phyloP scores from a whole-genome alignment of 1,140 invertebrate species.

The Vanessa atalanta region DNA sequence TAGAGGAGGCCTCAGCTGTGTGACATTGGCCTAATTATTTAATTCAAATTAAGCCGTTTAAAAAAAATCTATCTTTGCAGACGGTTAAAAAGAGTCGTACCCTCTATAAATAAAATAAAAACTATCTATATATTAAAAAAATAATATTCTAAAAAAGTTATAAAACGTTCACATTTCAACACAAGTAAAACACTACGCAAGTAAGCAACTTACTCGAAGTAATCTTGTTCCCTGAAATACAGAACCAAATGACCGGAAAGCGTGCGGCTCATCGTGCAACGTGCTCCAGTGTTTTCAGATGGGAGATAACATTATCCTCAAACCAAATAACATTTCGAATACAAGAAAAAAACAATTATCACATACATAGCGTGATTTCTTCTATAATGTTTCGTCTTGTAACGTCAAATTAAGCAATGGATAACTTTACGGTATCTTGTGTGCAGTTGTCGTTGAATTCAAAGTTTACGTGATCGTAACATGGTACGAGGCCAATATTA shows the following conservation, averaged over 20 bases:
- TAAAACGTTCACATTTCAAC: not conserved
- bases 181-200: not conserved
- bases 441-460: not conserved
- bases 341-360: not conserved
- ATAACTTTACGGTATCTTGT: not conserved
- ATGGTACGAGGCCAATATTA: constrained; percentile 9
- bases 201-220: not conserved
- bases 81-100: too few relatives aligned
- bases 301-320: not conserved
- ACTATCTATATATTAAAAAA: too few relatives aligned
- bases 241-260: constrained; percentile 29
- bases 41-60: too few relatives aligned
- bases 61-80: too few relatives aligned
- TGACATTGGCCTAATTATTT: too few relatives aligned
- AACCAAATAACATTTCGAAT: not conserved
- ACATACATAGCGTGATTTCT: not conserved
- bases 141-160: not conserved
- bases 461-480: constrained; percentile 20
- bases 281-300: constrained; percentile 15
- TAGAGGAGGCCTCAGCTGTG: too few relatives aligned
- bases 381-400: not conserved
- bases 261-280: constrained; percentile 8
- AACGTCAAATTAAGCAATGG: not conserved
- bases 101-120: too few relatives aligned
- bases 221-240: constrained; percentile 22